Evolutionary conservation across 2,888 invertebrate species (phyloP).

Genomic region (Escarpia spicata): DNA sequence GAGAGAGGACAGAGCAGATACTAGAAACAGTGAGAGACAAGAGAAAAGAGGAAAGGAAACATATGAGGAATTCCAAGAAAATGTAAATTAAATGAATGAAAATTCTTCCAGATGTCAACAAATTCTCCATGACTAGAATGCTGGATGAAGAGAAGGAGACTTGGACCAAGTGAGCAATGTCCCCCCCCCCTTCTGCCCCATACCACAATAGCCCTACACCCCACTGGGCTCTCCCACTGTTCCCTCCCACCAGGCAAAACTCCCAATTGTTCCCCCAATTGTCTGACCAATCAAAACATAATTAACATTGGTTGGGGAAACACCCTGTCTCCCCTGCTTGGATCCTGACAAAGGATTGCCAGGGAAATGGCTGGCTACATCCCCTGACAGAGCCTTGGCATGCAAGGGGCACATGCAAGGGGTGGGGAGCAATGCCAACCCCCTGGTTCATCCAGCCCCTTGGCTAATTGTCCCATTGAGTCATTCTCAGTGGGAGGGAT

Average conservation of each 20-base stretch:
- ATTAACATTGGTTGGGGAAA: neutral
- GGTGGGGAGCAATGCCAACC: neutral
- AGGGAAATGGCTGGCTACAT: neutral
- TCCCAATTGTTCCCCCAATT: neutral
- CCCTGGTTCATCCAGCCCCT: neutral
- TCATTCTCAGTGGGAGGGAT: neutral
- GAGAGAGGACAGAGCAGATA: too few relatives aligned
- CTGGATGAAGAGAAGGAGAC: neutral
- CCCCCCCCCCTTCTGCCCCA: neutral
- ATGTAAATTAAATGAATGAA: neutral
- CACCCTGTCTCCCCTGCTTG: neutral
- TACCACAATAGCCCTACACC: neutral
- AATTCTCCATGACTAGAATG: neutral
- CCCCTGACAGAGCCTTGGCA: neutral
- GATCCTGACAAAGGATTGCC: neutral
- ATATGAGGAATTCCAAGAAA: neutral
- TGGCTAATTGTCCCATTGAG: neutral
- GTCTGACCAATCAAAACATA: neutral
- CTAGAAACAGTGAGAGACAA: too few relatives aligned
- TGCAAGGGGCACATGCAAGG: constrained; percentile 16
- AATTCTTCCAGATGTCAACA: too few relatives aligned
- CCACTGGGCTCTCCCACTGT: neutral
- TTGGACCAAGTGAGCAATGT: neutral
- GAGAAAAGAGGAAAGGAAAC: too few relatives aligned
- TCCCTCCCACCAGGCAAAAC: neutral